These are phyloP conservation scores for Hydriomena furcata DNA, from an alignment of 2,888 invertebrate genomes.

Conservation along the genomic window DNA sequence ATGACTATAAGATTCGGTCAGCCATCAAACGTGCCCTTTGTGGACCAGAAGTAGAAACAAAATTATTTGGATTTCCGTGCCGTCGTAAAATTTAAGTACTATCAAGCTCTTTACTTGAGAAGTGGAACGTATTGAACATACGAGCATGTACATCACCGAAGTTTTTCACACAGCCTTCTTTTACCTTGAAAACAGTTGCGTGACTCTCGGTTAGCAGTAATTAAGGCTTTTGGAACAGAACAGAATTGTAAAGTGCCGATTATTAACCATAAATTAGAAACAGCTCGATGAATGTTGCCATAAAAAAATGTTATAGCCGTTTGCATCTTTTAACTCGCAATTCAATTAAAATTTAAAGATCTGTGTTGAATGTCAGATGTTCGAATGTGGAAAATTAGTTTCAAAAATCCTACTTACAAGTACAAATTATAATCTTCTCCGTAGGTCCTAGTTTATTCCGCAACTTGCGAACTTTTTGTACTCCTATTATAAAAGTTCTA, in stretches of 20 bases:
- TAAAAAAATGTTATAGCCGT: slow-evolving; percentile 7
- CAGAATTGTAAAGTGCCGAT: slow-evolving; percentile 36
- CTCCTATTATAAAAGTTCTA: not conserved
- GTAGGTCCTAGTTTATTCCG: no score
- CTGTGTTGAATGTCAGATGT: no score
- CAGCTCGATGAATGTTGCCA: slow-evolving; percentile 25
- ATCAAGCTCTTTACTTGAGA: slow-evolving; percentile 24
- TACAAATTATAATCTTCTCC: no score
- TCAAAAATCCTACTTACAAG: no score
- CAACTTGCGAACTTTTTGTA: no score
- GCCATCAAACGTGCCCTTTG: not conserved
- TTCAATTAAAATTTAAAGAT: no score
- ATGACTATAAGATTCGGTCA: not conserved
- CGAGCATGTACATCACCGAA: slow-evolving; percentile 42
- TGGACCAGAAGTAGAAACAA: no score
- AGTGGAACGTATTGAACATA: slow-evolving; percentile 30
- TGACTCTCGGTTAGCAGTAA: slow-evolving; percentile 55
- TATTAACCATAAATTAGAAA: slow-evolving; percentile 35
- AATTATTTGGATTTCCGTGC: not conserved
- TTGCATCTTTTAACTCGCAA: slow-evolving; percentile 7
- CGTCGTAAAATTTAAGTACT: slow-evolving; percentile 12
- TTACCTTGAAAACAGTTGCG: slow-evolving; percentile 60
- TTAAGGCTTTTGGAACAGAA: slow-evolving; percentile 59
- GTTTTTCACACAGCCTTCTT: slow-evolving; percentile 61
- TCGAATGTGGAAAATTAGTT: no score